Conservation (phyloP, 2,113 vertebrate genomes). For the Rafetus swinhoei region DNA sequence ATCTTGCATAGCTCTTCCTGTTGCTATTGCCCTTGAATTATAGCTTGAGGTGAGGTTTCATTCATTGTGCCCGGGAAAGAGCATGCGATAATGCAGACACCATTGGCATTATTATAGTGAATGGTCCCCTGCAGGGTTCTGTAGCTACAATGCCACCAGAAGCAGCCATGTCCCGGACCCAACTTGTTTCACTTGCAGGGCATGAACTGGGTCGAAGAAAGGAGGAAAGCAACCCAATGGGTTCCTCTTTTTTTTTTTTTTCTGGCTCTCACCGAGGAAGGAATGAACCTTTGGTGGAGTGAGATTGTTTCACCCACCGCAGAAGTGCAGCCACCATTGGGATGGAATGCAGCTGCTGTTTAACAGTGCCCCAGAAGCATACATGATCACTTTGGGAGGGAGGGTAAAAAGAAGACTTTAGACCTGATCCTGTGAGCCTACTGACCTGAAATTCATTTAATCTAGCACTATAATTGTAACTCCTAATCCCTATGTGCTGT, state of each 20-base stretch:
- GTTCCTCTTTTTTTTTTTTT: not conserved
- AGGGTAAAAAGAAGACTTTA: not conserved
- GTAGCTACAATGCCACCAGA: not conserved
- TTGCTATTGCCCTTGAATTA: not conserved
- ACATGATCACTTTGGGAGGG: not conserved
- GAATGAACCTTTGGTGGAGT: rapidly evolving
- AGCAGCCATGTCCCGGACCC: not conserved
- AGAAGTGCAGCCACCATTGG: rapidly evolving
- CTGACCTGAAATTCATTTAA: not conserved
- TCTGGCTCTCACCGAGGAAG: not conserved
- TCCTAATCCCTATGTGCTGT: not conserved
- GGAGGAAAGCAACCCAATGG: not conserved
- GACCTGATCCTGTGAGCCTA: not conserved
- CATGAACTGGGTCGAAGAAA: not conserved
- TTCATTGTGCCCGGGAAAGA: not conserved
- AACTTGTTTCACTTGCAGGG: not conserved
- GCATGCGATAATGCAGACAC: not conserved
- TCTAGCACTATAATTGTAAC: not conserved
- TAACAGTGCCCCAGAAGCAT: rapidly evolving
- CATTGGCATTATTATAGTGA: not conserved
- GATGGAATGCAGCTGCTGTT: not conserved
- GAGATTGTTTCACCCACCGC: not conserved
- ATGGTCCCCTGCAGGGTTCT: not conserved
- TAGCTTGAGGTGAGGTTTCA: not conserved
- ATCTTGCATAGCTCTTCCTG: not conserved